Evolutionary conservation across 2,888 invertebrate genomes (phyloP).

Genomic region (Dione vanillae): DNA sequence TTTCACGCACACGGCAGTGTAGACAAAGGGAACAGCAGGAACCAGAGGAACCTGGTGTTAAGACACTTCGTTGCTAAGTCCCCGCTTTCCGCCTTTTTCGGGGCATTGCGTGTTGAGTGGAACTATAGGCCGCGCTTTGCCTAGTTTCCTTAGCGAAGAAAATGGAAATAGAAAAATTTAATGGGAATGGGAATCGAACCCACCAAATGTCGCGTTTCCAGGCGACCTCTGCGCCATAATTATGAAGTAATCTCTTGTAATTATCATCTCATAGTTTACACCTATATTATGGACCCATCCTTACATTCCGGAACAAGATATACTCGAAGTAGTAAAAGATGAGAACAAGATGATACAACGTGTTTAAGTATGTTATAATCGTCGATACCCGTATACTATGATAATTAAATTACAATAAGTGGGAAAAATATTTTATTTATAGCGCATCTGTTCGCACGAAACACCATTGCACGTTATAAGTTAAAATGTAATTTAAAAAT

Average conservation of each 20-base stretch:
- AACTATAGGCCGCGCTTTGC: no score
- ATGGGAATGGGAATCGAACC: no score
- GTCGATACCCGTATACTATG: slow-evolving; percentile 38
- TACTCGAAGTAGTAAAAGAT: slow-evolving; percentile 23
- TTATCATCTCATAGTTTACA: neutral
- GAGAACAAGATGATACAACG: slow-evolving; percentile 37
- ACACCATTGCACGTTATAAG: slow-evolving; percentile 18
- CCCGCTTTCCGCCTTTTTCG: no score
- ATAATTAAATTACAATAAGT: slow-evolving; percentile 41
- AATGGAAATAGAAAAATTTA: no score
- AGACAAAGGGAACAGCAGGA: no score
- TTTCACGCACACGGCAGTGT: no score
- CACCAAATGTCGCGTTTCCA: no score
- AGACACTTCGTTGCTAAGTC: no score
- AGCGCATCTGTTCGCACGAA: slow-evolving; percentile 19
- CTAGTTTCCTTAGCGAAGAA: no score
- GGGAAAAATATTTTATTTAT: slow-evolving; percentile 38
- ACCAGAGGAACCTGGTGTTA: no score
- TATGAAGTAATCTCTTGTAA: neutral
- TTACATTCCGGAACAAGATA: slow-evolving; percentile 35
- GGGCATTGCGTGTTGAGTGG: no score
- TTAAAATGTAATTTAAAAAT: slow-evolving; percentile 11
- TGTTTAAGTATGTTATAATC: slow-evolving; percentile 38
- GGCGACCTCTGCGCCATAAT: neutral
- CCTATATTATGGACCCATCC: slow-evolving; percentile 7